These are phyloP conservation scores for Pterocles burchelli DNA, from an alignment of 2,113 vertebrate genomes.

Conservation along the genomic window DNA sequence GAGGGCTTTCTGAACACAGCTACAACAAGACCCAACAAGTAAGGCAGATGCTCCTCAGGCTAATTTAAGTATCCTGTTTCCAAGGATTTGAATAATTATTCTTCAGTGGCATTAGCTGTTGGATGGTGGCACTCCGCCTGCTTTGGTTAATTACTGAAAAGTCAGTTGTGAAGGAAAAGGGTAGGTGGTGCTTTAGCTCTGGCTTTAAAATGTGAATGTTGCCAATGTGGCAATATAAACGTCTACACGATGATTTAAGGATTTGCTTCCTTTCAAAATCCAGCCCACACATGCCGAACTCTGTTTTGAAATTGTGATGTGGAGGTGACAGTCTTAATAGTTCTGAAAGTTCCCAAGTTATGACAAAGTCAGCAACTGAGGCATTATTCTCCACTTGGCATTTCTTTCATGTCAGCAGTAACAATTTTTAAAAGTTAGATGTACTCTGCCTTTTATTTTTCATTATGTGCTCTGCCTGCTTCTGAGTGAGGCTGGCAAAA, in stretches of 20 bases:
- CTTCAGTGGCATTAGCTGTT: background rate
- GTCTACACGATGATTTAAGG: background rate
- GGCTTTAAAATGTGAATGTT: background rate
- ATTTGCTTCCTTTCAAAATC: background rate
- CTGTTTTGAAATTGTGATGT: background rate
- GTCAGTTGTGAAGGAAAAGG: background rate
- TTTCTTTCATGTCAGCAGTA: slow-evolving; percentile 25
- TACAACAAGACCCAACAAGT: background rate
- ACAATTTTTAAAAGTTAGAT: slow-evolving; percentile 8
- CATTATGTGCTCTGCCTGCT: background rate
- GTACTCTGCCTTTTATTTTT: slow-evolving; percentile 12
- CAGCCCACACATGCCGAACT: background rate
- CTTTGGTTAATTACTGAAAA: background rate
- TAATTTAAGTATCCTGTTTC: background rate
- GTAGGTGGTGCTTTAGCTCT: background rate
- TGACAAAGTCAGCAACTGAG: background rate
- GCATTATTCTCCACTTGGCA: slow-evolving; percentile 6
- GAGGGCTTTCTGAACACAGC: background rate
- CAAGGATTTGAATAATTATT: background rate
- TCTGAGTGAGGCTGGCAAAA: slow-evolving; percentile 11
- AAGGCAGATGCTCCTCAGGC: background rate
- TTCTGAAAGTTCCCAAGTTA: background rate
- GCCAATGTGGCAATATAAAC: background rate
- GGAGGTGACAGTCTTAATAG: background rate
- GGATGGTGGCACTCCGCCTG: background rate